A percentile compares a stretch with the other conserved stretches of the same genome.
These are phyloP conservation scores for Aleadryas rufinucha DNA, from an alignment of 2,113 vertebrate species.

Conservation along the genomic window DNA sequence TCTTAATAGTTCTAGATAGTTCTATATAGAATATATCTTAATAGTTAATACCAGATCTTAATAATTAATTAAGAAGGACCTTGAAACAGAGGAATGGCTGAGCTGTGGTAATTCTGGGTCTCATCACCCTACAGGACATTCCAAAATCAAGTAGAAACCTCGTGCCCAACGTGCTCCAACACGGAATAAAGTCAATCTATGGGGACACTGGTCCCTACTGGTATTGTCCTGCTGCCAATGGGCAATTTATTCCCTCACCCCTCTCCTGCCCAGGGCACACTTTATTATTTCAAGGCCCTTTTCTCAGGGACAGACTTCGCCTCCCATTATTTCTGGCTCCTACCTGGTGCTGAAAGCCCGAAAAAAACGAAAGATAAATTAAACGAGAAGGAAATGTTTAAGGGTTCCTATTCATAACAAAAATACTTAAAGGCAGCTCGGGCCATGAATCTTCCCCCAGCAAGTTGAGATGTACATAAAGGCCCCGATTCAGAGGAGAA, in stretches of 20 bases:
- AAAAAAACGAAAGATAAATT: constrained; percentile 54
- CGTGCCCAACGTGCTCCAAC: rapidly evolving
- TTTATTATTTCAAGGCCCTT: constrained; percentile 40
- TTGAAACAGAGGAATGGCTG: background rate
- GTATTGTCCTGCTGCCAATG: background rate
- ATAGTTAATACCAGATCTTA: background rate
- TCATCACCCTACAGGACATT: background rate
- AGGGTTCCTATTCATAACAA: constrained; percentile 66
- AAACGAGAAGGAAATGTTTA: constrained; percentile 63
- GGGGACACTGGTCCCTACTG: background rate
- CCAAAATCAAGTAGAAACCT: background rate
- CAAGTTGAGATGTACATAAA: constrained; percentile 33
- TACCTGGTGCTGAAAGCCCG: constrained; percentile 46
- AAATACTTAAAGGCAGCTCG: constrained; percentile 25
- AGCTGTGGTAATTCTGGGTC: background rate
- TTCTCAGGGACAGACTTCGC: background rate
- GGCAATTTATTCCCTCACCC: background rate
- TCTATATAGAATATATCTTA: too few species aligned
- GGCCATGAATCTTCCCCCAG: constrained; percentile 47
- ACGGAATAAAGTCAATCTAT: background rate
- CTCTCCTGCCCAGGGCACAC: background rate
- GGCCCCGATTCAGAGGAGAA: constrained; percentile 37
- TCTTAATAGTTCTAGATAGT: too few species aligned
- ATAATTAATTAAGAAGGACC: background rate
- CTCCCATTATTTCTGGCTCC: background rate